Conservation (phyloP, 2,797 vertebrate genomes). For the Cynodonichthys magdalenae region DNA sequence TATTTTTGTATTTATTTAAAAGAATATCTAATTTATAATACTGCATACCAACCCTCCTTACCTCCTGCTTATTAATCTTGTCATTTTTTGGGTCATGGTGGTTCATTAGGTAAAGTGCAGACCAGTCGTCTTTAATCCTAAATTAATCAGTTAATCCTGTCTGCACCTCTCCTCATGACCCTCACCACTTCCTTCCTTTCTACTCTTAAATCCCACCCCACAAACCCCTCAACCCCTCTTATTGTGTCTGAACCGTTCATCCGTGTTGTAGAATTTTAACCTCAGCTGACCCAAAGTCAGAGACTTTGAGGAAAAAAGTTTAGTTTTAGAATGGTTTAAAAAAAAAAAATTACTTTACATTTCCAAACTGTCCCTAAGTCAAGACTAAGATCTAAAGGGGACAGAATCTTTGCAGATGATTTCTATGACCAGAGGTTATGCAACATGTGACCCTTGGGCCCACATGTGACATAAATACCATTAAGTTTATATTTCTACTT, state of each 20-base stretch:
- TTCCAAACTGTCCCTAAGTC: too few relatives aligned
- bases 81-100: constrained; percentile 63
- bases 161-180: constrained; percentile 61
- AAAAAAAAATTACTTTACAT: too few relatives aligned
- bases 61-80: constrained; percentile 60
- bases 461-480: too few relatives aligned
- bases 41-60: constrained; percentile 4
- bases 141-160: constrained; percentile 78
- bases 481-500: too few relatives aligned
- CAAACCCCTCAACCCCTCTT: constrained; percentile 20
- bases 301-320: constrained; percentile 21
- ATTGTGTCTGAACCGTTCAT: constrained; percentile 67
- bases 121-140: constrained; percentile 77
- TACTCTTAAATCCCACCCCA: constrained; percentile 25
- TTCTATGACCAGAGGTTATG: too few relatives aligned
- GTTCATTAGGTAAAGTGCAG: constrained; percentile 69
- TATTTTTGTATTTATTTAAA: too few relatives aligned
- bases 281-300: constrained; percentile 47
- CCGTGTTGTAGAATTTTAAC: constrained; percentile 52
- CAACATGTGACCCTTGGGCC: too few relatives aligned
- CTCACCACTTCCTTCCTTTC: constrained; percentile 60
- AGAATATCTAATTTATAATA: too few relatives aligned
- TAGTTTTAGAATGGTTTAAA: neutral
- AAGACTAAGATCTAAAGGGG: too few relatives aligned
- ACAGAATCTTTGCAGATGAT: too few relatives aligned